Base-by-base conservation (phyloP, 2,888 invertebrate genomes). In the Pseudolycoriella hygida region DNA sequence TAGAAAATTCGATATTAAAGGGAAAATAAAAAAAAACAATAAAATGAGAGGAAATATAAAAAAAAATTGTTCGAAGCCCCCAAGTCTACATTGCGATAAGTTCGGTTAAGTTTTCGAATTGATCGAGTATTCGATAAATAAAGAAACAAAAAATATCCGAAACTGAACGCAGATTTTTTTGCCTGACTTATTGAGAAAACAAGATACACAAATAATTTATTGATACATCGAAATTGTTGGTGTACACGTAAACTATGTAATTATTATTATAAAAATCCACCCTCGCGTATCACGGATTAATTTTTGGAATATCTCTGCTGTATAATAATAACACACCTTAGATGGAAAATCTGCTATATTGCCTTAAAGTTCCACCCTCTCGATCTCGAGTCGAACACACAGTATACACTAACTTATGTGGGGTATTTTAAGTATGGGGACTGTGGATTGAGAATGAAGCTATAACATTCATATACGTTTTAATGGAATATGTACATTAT, bases 321-420 rank as follows among this genome's bases (percentile, higher is more conserved):
- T 25, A 25, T 12, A n/a, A 34, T 14, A 34, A 34, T 34, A 14
- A 34, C 34, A 34, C n/a, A 34, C 12, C 34, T 8, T 34, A 34
- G 12, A 34, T 25, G 8, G 4, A 25, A 25, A 25, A 6, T 25
- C 5, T 25, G 8, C 25, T 44, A 25, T 31, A 20, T 31, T 20
- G 20, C 31, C 32, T 40, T 17, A 30, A 40, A 40, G 44, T 44
- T 44, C 44, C 44, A 44, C 44, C 44, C 44, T 44, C 44, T 40
- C 18, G n/a, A 6, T 32, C n/a, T 39, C 17, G 15, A 11, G 17
- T 15, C 15, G 5, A 3, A 15, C 25, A 25, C 25, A 25, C 25
- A 25, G 25, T 6, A 8, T 25, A 8, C n/a, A 10, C 39, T n/a
- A 39, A 17, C 11, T 39, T 10, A 17, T 17, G 15, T 39, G n/a